Conservation (phyloP, 2,113 vertebrate species). For the Salvelinus alpinus region DNA sequence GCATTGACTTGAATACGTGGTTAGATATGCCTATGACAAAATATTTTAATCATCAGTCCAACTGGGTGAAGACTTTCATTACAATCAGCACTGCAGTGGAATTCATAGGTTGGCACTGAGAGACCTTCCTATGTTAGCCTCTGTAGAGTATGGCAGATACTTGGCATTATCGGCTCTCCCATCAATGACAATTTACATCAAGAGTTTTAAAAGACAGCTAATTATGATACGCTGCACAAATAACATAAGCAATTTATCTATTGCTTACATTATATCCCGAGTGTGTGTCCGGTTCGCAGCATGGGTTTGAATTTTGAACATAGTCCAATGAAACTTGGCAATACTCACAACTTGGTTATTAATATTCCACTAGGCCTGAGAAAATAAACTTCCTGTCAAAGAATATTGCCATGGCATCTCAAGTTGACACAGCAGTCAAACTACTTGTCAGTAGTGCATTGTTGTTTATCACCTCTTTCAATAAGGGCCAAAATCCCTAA, state of each 20-base stretch:
- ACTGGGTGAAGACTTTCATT: not conserved
- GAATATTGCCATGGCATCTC: slow-evolving; percentile 62
- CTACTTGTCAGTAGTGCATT: slow-evolving; percentile 54
- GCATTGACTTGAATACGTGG: no score
- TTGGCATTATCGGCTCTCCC: slow-evolving; percentile 9
- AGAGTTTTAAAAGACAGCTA: slow-evolving; percentile 27
- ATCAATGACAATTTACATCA: slow-evolving; percentile 34
- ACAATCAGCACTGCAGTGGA: not conserved
- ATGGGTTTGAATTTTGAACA: slow-evolving; percentile 57
- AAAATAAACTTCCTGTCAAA: slow-evolving; percentile 69
- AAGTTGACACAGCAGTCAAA: slow-evolving; percentile 53
- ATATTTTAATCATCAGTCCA: no score
- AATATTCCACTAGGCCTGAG: slow-evolving; percentile 63
- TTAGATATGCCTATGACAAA: no score
- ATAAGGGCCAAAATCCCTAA: slow-evolving; percentile 41
- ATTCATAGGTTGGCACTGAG: not conserved
- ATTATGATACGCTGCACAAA: slow-evolving; percentile 32
- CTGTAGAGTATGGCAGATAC: slow-evolving; percentile 7
- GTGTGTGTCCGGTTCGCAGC: slow-evolving; percentile 46
- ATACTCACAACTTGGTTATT: slow-evolving; percentile 53
- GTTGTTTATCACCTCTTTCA: slow-evolving; percentile 58
- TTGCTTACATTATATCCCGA: slow-evolving; percentile 40
- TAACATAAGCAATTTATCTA: slow-evolving; percentile 49
- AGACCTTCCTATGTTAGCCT: slow-evolving; percentile 2
- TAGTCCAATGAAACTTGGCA: slow-evolving; percentile 64